These are phyloP conservation scores for Amiota mariae DNA, from an alignment of 2,888 invertebrate genomes.

Conservation along the genomic window DNA sequence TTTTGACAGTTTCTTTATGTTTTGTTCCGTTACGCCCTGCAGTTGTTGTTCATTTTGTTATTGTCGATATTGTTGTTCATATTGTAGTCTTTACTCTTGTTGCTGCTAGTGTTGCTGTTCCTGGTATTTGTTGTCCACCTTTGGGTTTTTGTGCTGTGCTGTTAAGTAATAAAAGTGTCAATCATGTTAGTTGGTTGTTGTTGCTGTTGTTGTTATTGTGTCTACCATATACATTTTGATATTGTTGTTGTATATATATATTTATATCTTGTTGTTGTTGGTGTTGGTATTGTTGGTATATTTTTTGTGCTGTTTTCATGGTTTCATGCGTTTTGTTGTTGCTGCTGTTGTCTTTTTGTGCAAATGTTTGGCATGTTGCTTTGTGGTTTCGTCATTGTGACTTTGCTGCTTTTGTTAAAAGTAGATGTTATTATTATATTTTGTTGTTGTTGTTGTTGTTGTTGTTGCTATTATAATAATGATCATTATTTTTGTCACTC, in stretches of 20 bases:
- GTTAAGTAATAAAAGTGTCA: slow-evolving; percentile 27
- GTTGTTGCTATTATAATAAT: neutral
- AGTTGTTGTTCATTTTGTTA: no score
- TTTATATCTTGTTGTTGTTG: neutral
- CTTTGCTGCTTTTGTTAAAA: neutral
- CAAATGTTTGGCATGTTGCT: neutral
- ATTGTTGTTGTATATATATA: neutral
- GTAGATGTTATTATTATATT: neutral
- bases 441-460: neutral
- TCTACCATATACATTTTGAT: neutral
- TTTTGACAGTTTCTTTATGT: neutral
- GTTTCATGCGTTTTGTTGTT: neutral
- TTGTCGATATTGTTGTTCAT: no score
- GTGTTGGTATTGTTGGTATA: neutral
- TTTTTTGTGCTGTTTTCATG: neutral
- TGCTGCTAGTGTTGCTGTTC: no score
- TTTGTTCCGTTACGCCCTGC: slow-evolving; percentile 5
- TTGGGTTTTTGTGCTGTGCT: neutral
- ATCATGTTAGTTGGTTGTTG: slow-evolving; percentile 10
- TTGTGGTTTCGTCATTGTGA: neutral
- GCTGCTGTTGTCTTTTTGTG: neutral
- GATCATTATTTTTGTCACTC: neutral
- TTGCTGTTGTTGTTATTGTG: neutral
- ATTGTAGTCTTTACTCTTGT: no score
- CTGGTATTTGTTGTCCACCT: neutral